Base-by-base conservation (phyloP, 37 sponge, comb jelly and placozoan species). In the Axinella damicornis region DNA sequence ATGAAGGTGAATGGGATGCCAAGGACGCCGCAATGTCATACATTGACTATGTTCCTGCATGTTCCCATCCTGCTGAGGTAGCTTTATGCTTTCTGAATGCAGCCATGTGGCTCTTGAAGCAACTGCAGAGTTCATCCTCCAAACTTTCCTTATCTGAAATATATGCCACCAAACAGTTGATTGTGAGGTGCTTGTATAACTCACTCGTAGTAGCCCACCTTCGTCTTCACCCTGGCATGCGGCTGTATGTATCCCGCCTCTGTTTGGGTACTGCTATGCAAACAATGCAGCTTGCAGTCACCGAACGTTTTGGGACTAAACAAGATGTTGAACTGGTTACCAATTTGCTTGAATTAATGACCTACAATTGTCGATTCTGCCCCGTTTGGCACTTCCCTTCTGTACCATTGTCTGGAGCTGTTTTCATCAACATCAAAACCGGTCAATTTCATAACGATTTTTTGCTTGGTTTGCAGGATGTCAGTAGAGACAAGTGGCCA, bases 171-270 rank as follows among this genome's bases (percentile, higher is more conserved):
- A 88, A 70, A 67, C 66, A 65, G 22, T 25, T 74, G 5, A 38
- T 83, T 1, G 5, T 87, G 1, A 19, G 46, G 30, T 78, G 64
- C 21, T 9, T 77, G 4, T 38, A 77, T 2, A 11, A 22, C 0
- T 73, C 87, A 53, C 12, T 34, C n/a, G 13, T 25, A 14, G 55
- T 88, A 27, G 76, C 89, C 1, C 55, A 57, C 14, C 25, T 71
- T 22, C 32, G 25, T 54, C 72, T 92, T 0, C 85, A 88, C 40
- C 93, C 89, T 30, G 93, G 84, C 2, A 92, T 92, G 93, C 81
- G 84, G 69, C 32, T 87, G 30, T 88, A 92, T 53, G 79, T 80
- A 2, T 65, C 65, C 38, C 85, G 86, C 35, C 28, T 88, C 1
- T 57, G 22, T 39, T 32, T 92, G 38, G 82, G 62, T 2, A 65